phyloP scores from a whole-genome alignment of 1,140 invertebrate species.

The Pogonus chalceus region DNA sequence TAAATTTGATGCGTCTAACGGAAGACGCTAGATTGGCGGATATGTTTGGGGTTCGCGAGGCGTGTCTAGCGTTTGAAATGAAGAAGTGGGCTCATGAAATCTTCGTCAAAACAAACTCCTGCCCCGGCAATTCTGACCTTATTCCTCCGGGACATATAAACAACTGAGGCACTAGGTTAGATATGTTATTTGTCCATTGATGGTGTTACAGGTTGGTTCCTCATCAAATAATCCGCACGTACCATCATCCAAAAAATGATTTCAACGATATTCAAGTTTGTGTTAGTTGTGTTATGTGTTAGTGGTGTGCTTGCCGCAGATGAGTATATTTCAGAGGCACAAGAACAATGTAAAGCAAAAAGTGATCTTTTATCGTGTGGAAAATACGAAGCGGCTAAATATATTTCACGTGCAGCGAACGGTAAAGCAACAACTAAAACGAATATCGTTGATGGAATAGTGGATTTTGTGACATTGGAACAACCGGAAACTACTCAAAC shows the following conservation, averaged over 20 bases:
- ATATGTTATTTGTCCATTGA: background rate
- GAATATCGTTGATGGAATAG: background rate
- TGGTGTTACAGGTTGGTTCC: background rate
- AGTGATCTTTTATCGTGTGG: background rate
- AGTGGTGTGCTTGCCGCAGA: background rate
- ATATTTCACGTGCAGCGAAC: background rate
- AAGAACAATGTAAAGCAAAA: background rate
- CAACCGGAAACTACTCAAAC: background rate
- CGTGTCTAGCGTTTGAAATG: background rate
- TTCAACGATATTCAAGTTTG: background rate
- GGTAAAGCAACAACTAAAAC: background rate
- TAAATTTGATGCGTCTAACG: too few relatives aligned
- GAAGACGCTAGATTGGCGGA: background rate
- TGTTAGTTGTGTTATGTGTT: background rate
- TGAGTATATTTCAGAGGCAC: background rate
- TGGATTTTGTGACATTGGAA: conserved; percentile 10
- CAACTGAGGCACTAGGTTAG: background rate
- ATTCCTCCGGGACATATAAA: background rate
- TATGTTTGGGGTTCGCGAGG: background rate
- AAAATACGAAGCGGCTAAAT: background rate
- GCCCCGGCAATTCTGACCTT: background rate
- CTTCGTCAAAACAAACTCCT: conserved; percentile 2
- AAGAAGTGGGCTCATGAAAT: background rate
- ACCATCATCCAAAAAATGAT: background rate
- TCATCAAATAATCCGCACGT: background rate